Conservation (phyloP, 2,888 invertebrate species). For the Clitarchus hookeri region DNA sequence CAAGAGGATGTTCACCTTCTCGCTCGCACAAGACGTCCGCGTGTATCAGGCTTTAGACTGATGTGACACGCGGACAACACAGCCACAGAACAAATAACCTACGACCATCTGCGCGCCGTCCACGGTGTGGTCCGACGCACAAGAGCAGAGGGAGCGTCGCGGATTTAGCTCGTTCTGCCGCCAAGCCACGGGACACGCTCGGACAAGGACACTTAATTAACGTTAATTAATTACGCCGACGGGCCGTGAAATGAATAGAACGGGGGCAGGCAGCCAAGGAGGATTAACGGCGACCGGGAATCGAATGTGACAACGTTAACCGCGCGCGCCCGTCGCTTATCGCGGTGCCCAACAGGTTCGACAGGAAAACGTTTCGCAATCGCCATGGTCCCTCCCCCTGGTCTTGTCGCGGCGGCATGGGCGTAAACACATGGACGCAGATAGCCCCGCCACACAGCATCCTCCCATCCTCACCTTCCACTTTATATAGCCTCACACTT, state of each 20-base stretch:
- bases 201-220: slow-evolving; percentile 14
- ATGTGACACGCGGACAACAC: not conserved
- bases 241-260: slow-evolving; percentile 8
- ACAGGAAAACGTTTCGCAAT: not conserved
- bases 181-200: not conserved
- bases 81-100: not conserved
- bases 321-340: not conserved
- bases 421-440: not conserved
- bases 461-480: too few relatives aligned
- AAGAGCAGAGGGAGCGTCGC: not conserved
- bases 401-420: not conserved
- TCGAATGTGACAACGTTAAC: slow-evolving; percentile 14
- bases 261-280: not conserved
- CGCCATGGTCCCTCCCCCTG: not conserved
- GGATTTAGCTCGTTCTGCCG: not conserved
- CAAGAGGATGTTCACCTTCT: too few relatives aligned
- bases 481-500: too few relatives aligned
- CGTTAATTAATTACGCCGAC: slow-evolving; percentile 14
- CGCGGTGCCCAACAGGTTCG: not conserved
- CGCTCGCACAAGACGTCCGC: too few relatives aligned
- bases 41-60: too few relatives aligned
- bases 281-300: slow-evolving; percentile 14
- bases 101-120: not conserved
- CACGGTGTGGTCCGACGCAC: not conserved
- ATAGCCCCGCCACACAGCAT: too few relatives aligned